These are phyloP conservation scores for Ceratina australensis DNA, from an alignment of 1,140 invertebrate genomes.

Conservation along the genomic window DNA sequence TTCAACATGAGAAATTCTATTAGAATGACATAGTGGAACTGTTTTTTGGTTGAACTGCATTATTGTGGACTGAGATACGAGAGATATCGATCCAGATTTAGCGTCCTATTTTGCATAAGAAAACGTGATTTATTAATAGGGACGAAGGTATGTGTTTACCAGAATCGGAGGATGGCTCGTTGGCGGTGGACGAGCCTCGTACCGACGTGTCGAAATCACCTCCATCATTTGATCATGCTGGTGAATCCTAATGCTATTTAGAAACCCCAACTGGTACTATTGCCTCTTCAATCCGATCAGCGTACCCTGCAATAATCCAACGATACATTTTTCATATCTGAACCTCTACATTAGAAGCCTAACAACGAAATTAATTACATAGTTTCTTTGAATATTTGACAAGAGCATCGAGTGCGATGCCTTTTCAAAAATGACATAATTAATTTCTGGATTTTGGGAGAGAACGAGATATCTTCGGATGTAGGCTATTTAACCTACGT, in stretches of 20 bases:
- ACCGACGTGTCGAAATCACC: slow-evolving; percentile 76
- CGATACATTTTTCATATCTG: too few species aligned
- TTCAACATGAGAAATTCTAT: too few species aligned
- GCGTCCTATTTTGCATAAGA: neutral
- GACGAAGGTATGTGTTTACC: slow-evolving; percentile 61
- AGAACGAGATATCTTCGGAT: neutral
- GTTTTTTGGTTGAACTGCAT: too few species aligned
- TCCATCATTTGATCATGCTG: slow-evolving; percentile 71
- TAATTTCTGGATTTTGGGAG: neutral
- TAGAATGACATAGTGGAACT: too few species aligned
- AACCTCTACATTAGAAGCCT: too few species aligned
- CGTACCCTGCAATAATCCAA: neutral
- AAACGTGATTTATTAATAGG: neutral
- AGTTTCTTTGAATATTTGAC: too few species aligned
- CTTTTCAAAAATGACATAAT: neutral
- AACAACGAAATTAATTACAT: too few species aligned
- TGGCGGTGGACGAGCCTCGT: slow-evolving; percentile 72
- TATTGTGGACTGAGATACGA: neutral
- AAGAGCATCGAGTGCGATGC: too few species aligned
- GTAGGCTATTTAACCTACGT: slow-evolving; percentile 27
- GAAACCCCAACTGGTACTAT: slow-evolving; percentile 1
- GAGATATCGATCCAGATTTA: neutral
- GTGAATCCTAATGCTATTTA: slow-evolving; percentile 27
- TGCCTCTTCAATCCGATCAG: neutral
- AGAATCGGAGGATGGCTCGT: slow-evolving; percentile 67